Evolutionary conservation across 1,140 invertebrate species (phyloP), one percentile per base, ranked within the genome.

Genomic region (Gryon sp.): DNA sequence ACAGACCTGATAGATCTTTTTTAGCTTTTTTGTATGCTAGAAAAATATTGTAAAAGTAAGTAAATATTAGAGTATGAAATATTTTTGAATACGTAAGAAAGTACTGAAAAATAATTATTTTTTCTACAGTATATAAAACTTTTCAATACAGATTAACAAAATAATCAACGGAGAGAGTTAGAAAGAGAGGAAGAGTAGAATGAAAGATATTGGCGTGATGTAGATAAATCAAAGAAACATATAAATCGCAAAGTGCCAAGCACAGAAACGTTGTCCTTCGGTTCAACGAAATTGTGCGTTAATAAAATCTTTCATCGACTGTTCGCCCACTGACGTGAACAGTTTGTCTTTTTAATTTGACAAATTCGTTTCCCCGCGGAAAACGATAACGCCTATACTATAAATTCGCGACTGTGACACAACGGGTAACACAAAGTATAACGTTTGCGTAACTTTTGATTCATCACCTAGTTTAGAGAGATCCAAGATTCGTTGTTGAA

Each of bases 281-380:
- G 36, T 45, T 59, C 73, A 52, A 19, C 50, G 59, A 65, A 69
- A 69, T 70, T 55, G 65, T 63, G 52, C 73, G 59, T 69, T 70
- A 70, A 73, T 73, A 68, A 78, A 78, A 73, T 78, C 68, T 78
- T 73, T 78, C 75, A 73, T 63, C 68, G 62, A 62, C 52, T 57
- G 60, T 46, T 60, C 46, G 66, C 45, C 59, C 50, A 41, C 59
- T 70, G 59, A 65, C 73, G 48, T 53, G 38, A 41, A 32, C 60
- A 60, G 66, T 77, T 70, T 66, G 74, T 66, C 66, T 60, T 53
- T 74, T 45, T 59, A 55, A 70, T 70, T 76, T 65, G 74, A 76
- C 74, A 65, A 76, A 76, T 70, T 65, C 45, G 59, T 70, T 70
- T 52, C 65, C 36, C 45, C 59, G 36, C 53, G 74, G 66, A 76